Evolutionary conservation across 2,888 invertebrate species (phyloP), one percentile per base, ranked within the genome.

Genomic region (Acleris holmiana): DNA sequence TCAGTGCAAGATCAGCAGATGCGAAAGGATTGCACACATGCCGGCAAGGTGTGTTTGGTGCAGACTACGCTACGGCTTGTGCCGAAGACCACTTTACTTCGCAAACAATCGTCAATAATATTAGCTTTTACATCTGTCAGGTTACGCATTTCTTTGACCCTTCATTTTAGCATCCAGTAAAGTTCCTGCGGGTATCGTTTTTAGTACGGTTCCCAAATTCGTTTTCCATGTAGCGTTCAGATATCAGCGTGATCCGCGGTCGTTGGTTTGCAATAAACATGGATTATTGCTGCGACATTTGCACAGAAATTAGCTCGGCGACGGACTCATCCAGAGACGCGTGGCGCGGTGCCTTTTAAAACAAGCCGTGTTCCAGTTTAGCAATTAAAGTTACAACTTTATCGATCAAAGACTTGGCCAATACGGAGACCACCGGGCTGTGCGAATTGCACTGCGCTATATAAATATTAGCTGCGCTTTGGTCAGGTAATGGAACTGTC

Each of bases 1-100:
- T 91, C 90, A 89, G 89, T 89, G 89, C 89, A 89, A 80, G 80
- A 82, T 79, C 76, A 77, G 85, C 85, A 85, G 91, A 91, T 92
- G 91, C 78, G 87, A 91, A 91, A 91, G 91, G 91, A 91, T 91
- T 91, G 89, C 89, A 88, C 88, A 88, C 88, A 89, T 90, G 89
- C 68, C 72, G 80, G 84, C 90, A 92, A 92, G 91, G 91, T 92
- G 90, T 79, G 83, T 72, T 71, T 71, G 71, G 69, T 72, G 63
- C 69, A 66, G 46, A 59, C 73, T 75, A 70, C 86, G 88, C 73
- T 75, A 70, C 86, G 88, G 89, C 91, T 89, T 91, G 91, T 85
- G 91, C 91, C 89, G 81, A 86, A 85, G 69, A 66, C 68, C 84
- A 83, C 82, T 85, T 78, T 76, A 73, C 75, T 76, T 67, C 50